Conservation (phyloP, 2,888 invertebrate species). For the Luperina testacea region DNA sequence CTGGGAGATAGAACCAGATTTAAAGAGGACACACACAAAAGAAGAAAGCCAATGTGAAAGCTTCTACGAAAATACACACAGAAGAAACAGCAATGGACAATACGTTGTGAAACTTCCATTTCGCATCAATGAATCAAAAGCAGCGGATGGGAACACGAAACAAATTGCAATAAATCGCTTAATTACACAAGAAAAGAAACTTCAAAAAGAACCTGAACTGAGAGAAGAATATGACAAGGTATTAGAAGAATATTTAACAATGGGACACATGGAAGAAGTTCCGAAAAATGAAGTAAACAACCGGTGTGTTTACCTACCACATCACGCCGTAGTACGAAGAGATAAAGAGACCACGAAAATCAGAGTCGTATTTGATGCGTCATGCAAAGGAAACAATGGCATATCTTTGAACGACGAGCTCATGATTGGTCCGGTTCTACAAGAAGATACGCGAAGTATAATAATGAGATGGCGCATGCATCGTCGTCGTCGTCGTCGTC, state of each 20-base stretch:
- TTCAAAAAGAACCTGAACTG: slow-evolving; percentile 35
- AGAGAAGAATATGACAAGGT: slow-evolving; percentile 53
- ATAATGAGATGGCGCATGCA: slow-evolving; percentile 20
- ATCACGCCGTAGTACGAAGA: slow-evolving; percentile 20
- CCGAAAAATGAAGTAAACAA: slow-evolving; percentile 37
- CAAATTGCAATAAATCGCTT: slow-evolving; percentile 19
- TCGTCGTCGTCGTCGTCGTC: too few relatives aligned
- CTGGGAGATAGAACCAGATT: slow-evolving; percentile 32
- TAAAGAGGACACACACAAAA: slow-evolving; percentile 1
- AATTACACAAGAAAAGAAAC: slow-evolving; percentile 34
- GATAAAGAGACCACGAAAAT: slow-evolving; percentile 26
- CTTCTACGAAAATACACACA: slow-evolving; percentile 8
- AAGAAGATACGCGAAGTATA: slow-evolving; percentile 22
- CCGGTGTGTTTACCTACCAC: slow-evolving; percentile 19
- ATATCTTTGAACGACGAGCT: slow-evolving; percentile 30
- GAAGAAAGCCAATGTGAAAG: slow-evolving; percentile 17
- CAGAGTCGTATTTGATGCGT: slow-evolving; percentile 12
- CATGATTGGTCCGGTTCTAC: slow-evolving; percentile 21
- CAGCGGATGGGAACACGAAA: slow-evolving; percentile 19
- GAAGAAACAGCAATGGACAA: slow-evolving; percentile 15
- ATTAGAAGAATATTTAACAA: slow-evolving; percentile 57
- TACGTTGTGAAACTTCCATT: slow-evolving; percentile 25
- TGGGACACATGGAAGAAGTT: slow-evolving; percentile 60
- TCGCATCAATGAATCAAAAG: slow-evolving; percentile 5
- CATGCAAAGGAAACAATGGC: slow-evolving; percentile 20